A percentile compares a stretch with the other conserved stretches of the same genome.
phyloP scores from a whole-genome alignment of 2,113 vertebrate species.

The Bubalus kerabau region DNA sequence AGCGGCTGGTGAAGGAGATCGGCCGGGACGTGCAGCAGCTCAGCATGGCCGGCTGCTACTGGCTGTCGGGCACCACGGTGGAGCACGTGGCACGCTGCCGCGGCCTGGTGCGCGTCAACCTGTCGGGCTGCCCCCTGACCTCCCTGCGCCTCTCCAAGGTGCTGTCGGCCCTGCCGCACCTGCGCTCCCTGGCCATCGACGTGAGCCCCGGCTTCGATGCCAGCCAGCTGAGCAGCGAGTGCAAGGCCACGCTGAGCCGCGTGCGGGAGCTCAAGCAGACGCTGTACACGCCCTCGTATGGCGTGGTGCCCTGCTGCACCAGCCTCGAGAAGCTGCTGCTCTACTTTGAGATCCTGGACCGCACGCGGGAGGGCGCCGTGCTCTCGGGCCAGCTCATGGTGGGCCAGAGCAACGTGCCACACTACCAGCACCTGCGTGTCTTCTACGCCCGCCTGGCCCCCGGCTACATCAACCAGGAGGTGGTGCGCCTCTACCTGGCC shows the following conservation, averaged over 20 bases:
- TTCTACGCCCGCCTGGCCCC: constrained; percentile 95
- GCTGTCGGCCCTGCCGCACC: constrained; percentile 85
- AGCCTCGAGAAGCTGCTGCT: constrained; percentile 92
- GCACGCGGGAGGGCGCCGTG: constrained; percentile 89
- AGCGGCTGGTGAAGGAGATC: constrained; percentile 84
- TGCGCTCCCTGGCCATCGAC: constrained; percentile 91
- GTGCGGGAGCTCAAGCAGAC: constrained; percentile 94
- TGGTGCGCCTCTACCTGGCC: constrained; percentile 93
- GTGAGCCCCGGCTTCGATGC: constrained; percentile 89
- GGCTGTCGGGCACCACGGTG: constrained; percentile 87
- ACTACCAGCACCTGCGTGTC: constrained; percentile 93
- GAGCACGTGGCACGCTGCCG: constrained; percentile 88
- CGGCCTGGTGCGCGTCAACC: constrained; percentile 88
- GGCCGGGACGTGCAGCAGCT: constrained; percentile 89
- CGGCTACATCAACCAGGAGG: constrained; percentile 94
- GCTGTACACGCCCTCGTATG: constrained; percentile 91
- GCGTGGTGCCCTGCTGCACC: constrained; percentile 94
- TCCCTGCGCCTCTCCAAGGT: constrained; percentile 91
- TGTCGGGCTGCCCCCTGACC: constrained; percentile 91
- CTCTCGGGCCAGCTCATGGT: constrained; percentile 95
- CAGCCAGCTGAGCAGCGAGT: constrained; percentile 89
- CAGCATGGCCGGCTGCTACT: constrained; percentile 94
- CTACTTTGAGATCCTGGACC: constrained; percentile 93
- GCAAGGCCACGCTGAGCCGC: constrained; percentile 89
- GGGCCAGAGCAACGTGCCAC: constrained; percentile 96